Evolutionary conservation across 2,888 invertebrate species (phyloP), one percentile per base, ranked within the genome.

Genomic region (Mongoloraphidia duomilia): DNA sequence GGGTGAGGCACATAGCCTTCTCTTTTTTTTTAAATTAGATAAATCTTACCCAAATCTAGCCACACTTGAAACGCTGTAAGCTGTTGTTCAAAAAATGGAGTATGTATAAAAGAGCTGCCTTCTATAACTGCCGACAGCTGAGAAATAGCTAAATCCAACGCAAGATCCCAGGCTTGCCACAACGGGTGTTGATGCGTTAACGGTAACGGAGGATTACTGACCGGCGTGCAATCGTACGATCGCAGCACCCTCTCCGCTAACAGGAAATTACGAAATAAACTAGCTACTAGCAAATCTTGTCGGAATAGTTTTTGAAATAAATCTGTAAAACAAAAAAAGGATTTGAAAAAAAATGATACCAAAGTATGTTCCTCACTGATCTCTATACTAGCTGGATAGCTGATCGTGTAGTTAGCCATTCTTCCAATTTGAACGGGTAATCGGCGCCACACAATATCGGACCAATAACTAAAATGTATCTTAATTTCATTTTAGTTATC

Each of bases 121-220:
- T 78, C 76, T 55, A 86, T 66, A 61, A 89, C 80, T 47, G 75
- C 77, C 51, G 91, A 91, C 59, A 96, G 74, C 68, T 96, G 96
- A 50, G 88, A 82, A 56, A 98, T 74, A 61, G 93, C 94, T 58
- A 94, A 75, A 70, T 98, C 98, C 55, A 98, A 76, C 11, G 95
- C 91, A 60, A 94, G 77, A 69, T 98, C 98, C 98, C 98, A 98
- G 2, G 97, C 92, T 63, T 86, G 82, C 95, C 95, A 91, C 84
- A 92, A 89, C 49, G 86, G 83, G 69, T 91, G 91, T 61, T 85
- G 73, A 55, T 85, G 87, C 49, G 95, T 94, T 17, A 91, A 80
- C 17, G 97, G 97, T 60, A 99, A 73, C 54, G 82, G 79, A 1
- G 98, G 98, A 59, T 79, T 78, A 42, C 93, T 94, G 43, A 95